Conservation (phyloP, 2,113 vertebrate genomes). For the Ploceus nigricollis region DNA sequence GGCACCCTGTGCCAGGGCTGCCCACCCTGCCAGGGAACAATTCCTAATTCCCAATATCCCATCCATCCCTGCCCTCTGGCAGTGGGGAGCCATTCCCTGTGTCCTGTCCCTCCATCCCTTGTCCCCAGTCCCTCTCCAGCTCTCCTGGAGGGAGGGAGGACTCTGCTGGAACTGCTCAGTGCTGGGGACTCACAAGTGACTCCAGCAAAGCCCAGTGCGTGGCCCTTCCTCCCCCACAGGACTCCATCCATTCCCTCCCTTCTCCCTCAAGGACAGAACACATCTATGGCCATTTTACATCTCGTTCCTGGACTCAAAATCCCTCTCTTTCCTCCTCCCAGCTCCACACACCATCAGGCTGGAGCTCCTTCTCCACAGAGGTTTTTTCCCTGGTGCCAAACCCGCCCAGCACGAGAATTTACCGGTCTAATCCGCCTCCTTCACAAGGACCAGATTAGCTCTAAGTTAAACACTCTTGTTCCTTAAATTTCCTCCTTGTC, state of each 20-base stretch:
- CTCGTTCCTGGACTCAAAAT: background rate
- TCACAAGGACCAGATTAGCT: conserved; percentile 74
- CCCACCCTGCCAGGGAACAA: background rate
- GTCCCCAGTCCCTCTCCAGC: rapidly evolving
- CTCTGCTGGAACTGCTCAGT: background rate
- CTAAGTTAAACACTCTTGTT: conserved; percentile 74
- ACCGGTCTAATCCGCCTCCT: conserved; percentile 59
- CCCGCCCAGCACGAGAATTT: conserved; percentile 36
- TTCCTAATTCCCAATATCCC: background rate
- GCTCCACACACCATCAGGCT: background rate
- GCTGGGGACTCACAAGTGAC: rapidly evolving
- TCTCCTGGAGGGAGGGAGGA: background rate
- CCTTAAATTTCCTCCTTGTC: conserved; percentile 74
- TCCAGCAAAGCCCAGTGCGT: rapidly evolving
- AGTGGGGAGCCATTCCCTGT: background rate
- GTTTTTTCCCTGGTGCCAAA: conserved; percentile 5
- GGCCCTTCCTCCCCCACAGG: background rate
- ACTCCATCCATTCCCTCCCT: background rate
- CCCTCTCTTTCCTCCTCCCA: background rate
- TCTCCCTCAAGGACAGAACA: background rate
- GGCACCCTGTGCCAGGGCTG: background rate
- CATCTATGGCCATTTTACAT: background rate
- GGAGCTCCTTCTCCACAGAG: conserved; percentile 14
- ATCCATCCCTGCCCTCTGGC: rapidly evolving
- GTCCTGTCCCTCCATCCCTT: background rate